A percentile compares a stretch with the other conserved stretches of the same genome.
These are phyloP conservation scores for Drosophila paracracens DNA, from an alignment of 2,888 invertebrate species.

Conservation along the genomic window DNA sequence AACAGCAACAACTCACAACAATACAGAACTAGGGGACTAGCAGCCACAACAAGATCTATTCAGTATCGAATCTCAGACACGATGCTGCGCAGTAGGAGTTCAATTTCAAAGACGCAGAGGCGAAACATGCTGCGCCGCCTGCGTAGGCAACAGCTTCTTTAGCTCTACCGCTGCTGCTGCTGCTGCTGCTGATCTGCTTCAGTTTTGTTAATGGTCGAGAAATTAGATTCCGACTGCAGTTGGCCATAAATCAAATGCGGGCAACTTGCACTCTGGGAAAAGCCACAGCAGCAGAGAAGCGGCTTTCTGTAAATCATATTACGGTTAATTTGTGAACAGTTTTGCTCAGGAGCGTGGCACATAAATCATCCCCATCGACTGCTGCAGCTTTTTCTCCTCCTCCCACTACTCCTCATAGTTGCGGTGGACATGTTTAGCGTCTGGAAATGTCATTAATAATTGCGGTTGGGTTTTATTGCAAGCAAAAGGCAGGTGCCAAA, in stretches of 20 bases:
- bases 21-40: constrained; percentile 19
- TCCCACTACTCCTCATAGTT: neutral
- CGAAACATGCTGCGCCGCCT: constrained; percentile 48
- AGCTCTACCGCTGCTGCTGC: constrained; percentile 13
- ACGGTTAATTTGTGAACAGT: constrained; percentile 79
- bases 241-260: constrained; percentile 72
- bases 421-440: constrained; percentile 56
- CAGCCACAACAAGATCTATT: constrained; percentile 31
- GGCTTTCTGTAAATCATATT: constrained; percentile 70
- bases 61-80: constrained; percentile 19
- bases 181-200: constrained; percentile 35
- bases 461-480: constrained; percentile 35
- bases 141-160: constrained; percentile 61
- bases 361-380: constrained; percentile 62
- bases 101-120: constrained; percentile 45
- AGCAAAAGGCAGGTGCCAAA: constrained; percentile 34
- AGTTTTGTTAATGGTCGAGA: constrained; percentile 77
- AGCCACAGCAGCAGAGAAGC: constrained; percentile 36
- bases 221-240: constrained; percentile 78
- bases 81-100: constrained; percentile 49
- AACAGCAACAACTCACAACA: constrained; percentile 14
- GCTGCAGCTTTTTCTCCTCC: neutral
- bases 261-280: constrained; percentile 60
- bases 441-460: constrained; percentile 67
- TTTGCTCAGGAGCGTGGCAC: constrained; percentile 62